Conservation (phyloP, 2,888 invertebrate genomes). For the Halictus quadricinctus region DNA sequence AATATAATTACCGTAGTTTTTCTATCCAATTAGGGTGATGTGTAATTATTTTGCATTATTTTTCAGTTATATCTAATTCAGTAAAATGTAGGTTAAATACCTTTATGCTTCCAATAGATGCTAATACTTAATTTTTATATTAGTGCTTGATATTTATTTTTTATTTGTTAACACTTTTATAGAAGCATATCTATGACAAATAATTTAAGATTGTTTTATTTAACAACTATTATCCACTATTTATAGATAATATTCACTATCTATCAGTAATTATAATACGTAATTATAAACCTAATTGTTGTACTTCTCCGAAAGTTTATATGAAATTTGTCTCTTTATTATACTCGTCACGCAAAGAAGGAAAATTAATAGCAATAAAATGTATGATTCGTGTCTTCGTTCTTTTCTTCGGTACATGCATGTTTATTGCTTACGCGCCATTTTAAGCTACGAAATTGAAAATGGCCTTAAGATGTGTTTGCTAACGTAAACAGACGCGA, state of each 20-base stretch:
- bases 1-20: background rate
- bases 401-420: slow-evolving; percentile 20
- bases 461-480: slow-evolving; percentile 30
- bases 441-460: slow-evolving; percentile 19
- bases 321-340: background rate
- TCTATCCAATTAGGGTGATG: background rate
- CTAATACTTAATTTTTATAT: background rate
- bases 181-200: background rate
- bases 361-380: background rate
- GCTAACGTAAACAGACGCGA: background rate
- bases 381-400: slow-evolving; percentile 2
- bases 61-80: background rate
- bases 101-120: background rate
- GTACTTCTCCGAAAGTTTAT: background rate
- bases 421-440: slow-evolving; percentile 18
- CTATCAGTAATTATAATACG: slow-evolving; percentile 2
- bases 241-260: background rate
- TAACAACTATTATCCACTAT: background rate
- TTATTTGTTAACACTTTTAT: background rate
- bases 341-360: background rate
- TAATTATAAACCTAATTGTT: background rate
- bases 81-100: background rate
- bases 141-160: background rate
- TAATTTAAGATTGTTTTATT: background rate
- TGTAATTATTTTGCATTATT: background rate